Base-by-base conservation (phyloP, 2,113 vertebrate genomes). In the Tyto alba region DNA sequence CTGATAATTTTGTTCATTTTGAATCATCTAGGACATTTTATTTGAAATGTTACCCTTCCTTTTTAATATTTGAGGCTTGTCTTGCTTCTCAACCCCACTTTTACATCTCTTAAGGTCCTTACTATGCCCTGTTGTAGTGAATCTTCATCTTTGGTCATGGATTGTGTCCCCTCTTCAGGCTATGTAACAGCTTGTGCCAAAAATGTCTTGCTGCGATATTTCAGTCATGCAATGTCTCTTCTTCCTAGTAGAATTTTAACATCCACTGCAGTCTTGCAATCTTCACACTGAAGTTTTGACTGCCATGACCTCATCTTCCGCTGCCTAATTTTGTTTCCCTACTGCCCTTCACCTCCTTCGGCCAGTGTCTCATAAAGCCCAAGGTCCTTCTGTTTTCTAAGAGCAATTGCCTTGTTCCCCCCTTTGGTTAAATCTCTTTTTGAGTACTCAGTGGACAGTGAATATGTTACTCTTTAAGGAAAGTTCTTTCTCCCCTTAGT, bases 261-360 rank as follows among this genome's bases (percentile, higher is more conserved):
- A 5, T 30, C 26, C 16, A 1, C 27, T 55, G 38, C 5, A 19
- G 19, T 30, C 18, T 55, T n/a, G n/a, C 0, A 0, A 13, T 32
- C 43, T 52, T 48, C 34, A 3, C 45, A 21, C 34, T 57, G 38
- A 60, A 41, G 48, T 73, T 94, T 74, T 53, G 12, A 14, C 38
- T 63, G 21, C 22, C 22, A 8, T 17, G 17, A 15, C 11, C 41
- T 50, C 15, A n/a, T 27, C 29, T 30, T 77, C 34, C 40, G 73
- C 36, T 43, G 38, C n/a, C 60, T 81, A 5, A 5, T 72, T 57
- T 62, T 62, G 19, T 52, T 63, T 67, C 36, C 27, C 75, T 50
- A 19, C n/a, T 69, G 38, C 7, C 45, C 26, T 69, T 67, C 1
- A 2, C 29, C 19, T 85, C 32, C 34, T 79, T 72, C 64, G 47